These are phyloP conservation scores for Habrosyne pyritoides DNA, from an alignment of 2,888 invertebrate species.

Conservation along the genomic window DNA sequence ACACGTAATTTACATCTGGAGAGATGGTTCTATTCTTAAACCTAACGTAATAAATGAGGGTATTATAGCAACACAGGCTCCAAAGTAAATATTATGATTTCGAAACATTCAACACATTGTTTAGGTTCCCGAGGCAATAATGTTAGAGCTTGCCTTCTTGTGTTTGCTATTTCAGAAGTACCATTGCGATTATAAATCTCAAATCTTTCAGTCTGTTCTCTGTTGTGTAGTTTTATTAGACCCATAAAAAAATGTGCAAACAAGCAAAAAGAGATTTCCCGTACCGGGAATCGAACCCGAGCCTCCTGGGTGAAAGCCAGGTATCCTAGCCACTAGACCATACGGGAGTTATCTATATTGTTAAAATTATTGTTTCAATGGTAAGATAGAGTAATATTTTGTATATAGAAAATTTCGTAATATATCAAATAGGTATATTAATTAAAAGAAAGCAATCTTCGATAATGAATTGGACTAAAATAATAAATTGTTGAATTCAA, in stretches of 20 bases:
- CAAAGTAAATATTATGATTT: conserved; percentile 19
- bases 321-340: conserved; percentile 88
- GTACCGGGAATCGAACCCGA: conserved; percentile 89
- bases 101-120: conserved; percentile 14
- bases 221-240: neutral
- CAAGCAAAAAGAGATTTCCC: conserved; percentile 63
- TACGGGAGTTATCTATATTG: conserved; percentile 58
- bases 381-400: too few relatives aligned
- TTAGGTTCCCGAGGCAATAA: conserved; percentile 12
- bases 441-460: too few relatives aligned
- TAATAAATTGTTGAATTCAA: too few relatives aligned
- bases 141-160: neutral
- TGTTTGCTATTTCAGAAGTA: conserved; percentile 9
- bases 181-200: conserved; percentile 4
- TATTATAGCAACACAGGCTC: conserved; percentile 8
- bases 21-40: conserved; percentile 5
- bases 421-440: too few relatives aligned
- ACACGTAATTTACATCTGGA: conserved; percentile 5
- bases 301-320: conserved; percentile 89
- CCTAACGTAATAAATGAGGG: conserved; percentile 1
- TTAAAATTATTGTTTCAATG: conserved; percentile 18
- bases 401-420: too few relatives aligned
- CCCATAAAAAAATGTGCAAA: neutral
- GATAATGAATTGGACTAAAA: too few relatives aligned
- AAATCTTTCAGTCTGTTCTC: neutral